Evolutionary conservation across 2,113 vertebrate species (phyloP), one percentile per base, ranked within the genome.

Genomic region (Phocoena phocoena): DNA sequence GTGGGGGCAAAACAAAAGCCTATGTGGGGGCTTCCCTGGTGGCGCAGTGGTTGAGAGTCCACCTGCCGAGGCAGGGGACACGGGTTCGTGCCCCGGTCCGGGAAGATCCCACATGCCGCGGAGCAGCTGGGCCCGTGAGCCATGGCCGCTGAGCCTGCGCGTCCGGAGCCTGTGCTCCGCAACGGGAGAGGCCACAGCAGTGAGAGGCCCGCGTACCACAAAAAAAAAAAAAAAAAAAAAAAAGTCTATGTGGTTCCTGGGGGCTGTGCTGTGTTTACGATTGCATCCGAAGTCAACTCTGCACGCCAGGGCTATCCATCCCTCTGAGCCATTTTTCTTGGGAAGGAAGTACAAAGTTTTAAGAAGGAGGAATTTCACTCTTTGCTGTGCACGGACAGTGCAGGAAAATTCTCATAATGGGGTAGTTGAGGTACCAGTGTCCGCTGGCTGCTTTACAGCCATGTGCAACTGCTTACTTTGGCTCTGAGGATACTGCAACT

Each of bases 321-420:
- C 20, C 88, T 60, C 38, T 15, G 11, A 88, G 62, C 31, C 9
- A 10, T 31, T 31, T 73, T 88, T 73, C 47, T 62, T 36, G 38
- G 38, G 65, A 81, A 63, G 50, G 70, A 89, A 44, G 20, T 23
- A 1, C 28, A 33, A 26, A 73, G 33, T 65, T 60, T 21, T 26
- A 79, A 76, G 65, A 36, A 81, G 71, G 50, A 58, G 23, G 50
- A 79, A 15, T 44, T 63, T 15, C 81, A 31, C 33, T 53, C 41
- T 18, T 41, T 0, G 8, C 8, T 33, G 12, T 38, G 1, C 8
- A 0, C 0, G 4, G 47, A 26, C 53, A 44, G 6, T 3, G 17
- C 0, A 62, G 31, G 73, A 50, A 79, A 44, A 53, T 36, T 73
- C n/a, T 28, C 20, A 1, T 5, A 15, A 0, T 21, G 20, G 73